phyloP scores from a whole-genome alignment of 2,113 vertebrate species.

The Pampusana beccarii region DNA sequence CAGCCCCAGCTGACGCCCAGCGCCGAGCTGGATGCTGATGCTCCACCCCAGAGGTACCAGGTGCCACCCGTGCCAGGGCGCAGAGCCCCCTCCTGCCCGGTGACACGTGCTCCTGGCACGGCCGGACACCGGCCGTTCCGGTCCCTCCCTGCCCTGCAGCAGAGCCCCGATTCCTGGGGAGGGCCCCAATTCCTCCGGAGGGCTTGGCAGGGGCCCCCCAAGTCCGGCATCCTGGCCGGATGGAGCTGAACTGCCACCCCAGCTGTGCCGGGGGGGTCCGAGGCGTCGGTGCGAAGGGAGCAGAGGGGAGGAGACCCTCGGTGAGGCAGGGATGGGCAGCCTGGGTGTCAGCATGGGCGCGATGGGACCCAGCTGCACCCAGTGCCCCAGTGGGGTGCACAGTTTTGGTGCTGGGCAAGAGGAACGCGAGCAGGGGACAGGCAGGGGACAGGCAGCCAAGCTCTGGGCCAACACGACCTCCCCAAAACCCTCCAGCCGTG shows the following conservation, averaged over 20 bases:
- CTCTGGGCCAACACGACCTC: fast-evolving
- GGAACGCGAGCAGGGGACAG: neutral
- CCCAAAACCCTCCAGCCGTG: fast-evolving
- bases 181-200: neutral
- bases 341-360: fast-evolving
- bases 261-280: fast-evolving
- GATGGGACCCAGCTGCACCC: neutral
- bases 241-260: neutral
- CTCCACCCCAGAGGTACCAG: neutral
- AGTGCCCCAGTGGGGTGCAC: fast-evolving
- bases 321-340: too few relatives aligned
- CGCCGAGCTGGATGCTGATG: neutral
- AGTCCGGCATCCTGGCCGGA: neutral
- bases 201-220: fast-evolving
- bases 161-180: neutral
- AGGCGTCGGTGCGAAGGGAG: neutral
- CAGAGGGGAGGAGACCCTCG: too few relatives aligned
- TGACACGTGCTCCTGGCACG: neutral
- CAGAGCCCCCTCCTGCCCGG: neutral
- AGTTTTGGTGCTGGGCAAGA: neutral
- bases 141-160: neutral
- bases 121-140: neutral
- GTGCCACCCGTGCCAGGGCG: fast-evolving
- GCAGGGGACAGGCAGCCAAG: too few relatives aligned
- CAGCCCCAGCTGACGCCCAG: too few relatives aligned